Base-by-base conservation (phyloP, 2,113 vertebrate genomes). In the Eubucco bourcierii region DNA sequence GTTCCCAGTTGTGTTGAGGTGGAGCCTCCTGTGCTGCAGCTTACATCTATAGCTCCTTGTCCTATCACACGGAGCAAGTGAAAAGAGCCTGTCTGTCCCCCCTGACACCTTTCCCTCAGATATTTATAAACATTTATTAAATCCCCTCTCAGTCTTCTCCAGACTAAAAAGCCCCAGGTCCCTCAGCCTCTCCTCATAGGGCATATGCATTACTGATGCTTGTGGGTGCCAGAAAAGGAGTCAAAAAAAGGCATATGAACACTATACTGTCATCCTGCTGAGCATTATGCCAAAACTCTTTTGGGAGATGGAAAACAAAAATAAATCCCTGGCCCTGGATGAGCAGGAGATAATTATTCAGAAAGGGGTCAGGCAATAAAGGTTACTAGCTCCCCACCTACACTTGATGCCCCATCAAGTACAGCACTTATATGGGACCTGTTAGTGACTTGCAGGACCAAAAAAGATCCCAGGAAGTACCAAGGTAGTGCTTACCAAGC, bases 381-480 rank as follows among this genome's bases (percentile, higher is more conserved):
- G 7, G 9, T 39, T 65, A 23, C 28, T 17, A 28, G 19, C 10
- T 58, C n/a, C 5, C 9, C 12, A 20, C 13, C 23, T 50, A 15
- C 44, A 9, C n/a, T 0, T 0, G 46, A 29, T 55, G 3, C 25
- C 29, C 12, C 5, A 3, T 3, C 0, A 2, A 59, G 12, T 70
- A 50, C 13, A 39, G 41, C 41, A 63, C 50, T 33, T n/a, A 70
- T 12, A n/a, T 29, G 7, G 9, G 27, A 20, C 28, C 12, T 15
- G 1, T 56, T 39, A 55, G 9, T 60, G 31, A 46, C 3, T 7
- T 25, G 13, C 28, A 65, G 64, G 33, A 59, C 24, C 14, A 52
- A 25, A 90, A 80, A 34, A 29, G 21, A 74, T 10, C 16, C 41
- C 24, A 27, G 15, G 24, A 77, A 67, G 20, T 46, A 80, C 33